Conservation (phyloP, 1,140 invertebrate species). For the Hycleus cichorii region DNA sequence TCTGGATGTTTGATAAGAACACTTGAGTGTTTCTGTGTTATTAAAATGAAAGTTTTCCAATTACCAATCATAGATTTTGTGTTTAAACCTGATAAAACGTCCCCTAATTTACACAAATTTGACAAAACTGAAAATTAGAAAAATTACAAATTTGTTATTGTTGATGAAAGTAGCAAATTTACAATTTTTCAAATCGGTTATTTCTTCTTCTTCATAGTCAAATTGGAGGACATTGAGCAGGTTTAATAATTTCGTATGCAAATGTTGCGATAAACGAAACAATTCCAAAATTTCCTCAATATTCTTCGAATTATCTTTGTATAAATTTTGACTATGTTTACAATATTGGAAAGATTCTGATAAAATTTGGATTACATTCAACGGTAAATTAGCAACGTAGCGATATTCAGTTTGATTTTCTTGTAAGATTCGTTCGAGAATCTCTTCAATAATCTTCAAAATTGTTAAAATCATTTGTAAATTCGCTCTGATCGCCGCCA, state of each 20-base stretch:
- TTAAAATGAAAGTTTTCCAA: slow-evolving; percentile 13
- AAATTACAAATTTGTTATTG: background rate
- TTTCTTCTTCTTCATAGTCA: background rate
- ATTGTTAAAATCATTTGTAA: slow-evolving; percentile 9
- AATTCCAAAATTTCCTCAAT: slow-evolving; percentile 10
- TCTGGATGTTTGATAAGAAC: background rate
- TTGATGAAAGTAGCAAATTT: background rate
- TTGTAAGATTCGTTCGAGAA: slow-evolving; percentile 4
- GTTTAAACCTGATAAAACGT: slow-evolving; percentile 8
- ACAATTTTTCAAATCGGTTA: background rate
- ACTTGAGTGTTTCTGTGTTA: slow-evolving; percentile 4
- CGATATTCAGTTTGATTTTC: background rate
- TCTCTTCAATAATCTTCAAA: background rate
- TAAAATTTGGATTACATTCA: slow-evolving; percentile 6
- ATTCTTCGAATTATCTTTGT: slow-evolving; percentile 4
- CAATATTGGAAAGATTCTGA: slow-evolving; percentile 16
- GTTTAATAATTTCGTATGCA: slow-evolving; percentile 9
- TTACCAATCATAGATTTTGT: slow-evolving; percentile 12
- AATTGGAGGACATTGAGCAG: background rate
- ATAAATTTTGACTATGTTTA: slow-evolving; percentile 13
- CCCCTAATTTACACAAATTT: slow-evolving; percentile 5
- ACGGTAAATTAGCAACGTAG: background rate
- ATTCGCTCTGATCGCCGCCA: background rate
- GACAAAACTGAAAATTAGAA: slow-evolving; percentile 10
- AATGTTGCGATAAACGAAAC: slow-evolving; percentile 10